Base-by-base conservation (phyloP, 2,888 invertebrate species). In the Philereme vetulata region DNA sequence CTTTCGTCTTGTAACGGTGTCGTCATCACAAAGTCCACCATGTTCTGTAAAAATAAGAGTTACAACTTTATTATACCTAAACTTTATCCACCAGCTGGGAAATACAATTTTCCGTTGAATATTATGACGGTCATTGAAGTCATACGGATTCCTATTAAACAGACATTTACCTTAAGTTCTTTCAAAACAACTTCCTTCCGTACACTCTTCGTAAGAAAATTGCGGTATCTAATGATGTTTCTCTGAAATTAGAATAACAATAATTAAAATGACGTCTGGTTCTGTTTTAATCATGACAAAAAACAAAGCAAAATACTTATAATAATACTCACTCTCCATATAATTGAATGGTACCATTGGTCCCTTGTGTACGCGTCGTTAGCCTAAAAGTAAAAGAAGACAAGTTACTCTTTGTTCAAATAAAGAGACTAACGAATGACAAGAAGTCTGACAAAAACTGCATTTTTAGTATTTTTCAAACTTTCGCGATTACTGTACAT, bases 321-420 rank as follows among this genome's bases (percentile, higher is more conserved):
- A 43, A 47, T 3, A 44, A 46, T 56, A 72, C 93, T 90, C 84
- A 96, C 96, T 94, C 94, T 94, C 96, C 96, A 96, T 64, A 95
- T 90, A 74, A 96, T 95, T 54, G 96, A 96, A 81, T 96, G 94
- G 68, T 94, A 94, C 96, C 96, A 96, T 84, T 96, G 96, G 91
- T 96, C 96, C 80, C 96, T 90, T n/a, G 95, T 93, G 78, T 96
- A 96, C 46, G 95, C 94, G 78, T 96, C 96, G 76, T 94, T 95
- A 40, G 96, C 95, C 95, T 96, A 93, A 49, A 94, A 51, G 47
- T 33, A 60, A 32, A 52, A 52, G 3, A 45, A 34, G 3, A 6
- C 32, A 34, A 47, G 35, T 35, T 11, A 52, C 7, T 33, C 32
- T 38, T 44, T 33, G 52, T 48, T 35, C 1, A n/a, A 43, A 35